These are phyloP conservation scores for Ranitomeya variabilis DNA, from an alignment of 2,113 vertebrate species.

Conservation along the genomic window DNA sequence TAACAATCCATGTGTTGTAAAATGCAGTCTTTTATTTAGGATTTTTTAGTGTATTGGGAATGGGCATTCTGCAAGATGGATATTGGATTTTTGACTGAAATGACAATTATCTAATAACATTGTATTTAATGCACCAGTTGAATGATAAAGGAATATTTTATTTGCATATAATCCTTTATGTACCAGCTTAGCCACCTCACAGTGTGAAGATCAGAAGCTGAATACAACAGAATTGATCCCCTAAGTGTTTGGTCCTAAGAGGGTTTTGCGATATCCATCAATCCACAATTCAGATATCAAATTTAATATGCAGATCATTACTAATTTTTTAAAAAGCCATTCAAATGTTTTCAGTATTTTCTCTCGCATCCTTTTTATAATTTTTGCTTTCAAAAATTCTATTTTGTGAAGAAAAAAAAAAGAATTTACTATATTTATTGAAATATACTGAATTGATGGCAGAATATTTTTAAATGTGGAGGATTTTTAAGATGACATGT, in stretches of 20 bases:
- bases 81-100: neutral
- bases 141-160: neutral
- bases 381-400: neutral
- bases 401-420: constrained; percentile 3
- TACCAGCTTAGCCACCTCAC: neutral
- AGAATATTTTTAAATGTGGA: neutral
- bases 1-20: neutral
- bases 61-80: neutral
- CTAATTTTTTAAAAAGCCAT: neutral
- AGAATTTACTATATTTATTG: neutral
- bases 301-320: neutral
- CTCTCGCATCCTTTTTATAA: neutral
- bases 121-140: neutral
- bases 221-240: neutral
- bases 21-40: neutral
- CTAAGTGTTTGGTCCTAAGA: neutral
- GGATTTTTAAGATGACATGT: neutral
- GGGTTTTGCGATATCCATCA: neutral
- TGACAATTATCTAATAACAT: neutral
- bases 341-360: neutral
- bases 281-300: neutral
- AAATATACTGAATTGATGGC: neutral
- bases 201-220: neutral
- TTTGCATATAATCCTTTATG: neutral
- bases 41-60: neutral